Evolutionary conservation across 2,113 vertebrate genomes (phyloP).

Genomic region (Alligator sinensis): DNA sequence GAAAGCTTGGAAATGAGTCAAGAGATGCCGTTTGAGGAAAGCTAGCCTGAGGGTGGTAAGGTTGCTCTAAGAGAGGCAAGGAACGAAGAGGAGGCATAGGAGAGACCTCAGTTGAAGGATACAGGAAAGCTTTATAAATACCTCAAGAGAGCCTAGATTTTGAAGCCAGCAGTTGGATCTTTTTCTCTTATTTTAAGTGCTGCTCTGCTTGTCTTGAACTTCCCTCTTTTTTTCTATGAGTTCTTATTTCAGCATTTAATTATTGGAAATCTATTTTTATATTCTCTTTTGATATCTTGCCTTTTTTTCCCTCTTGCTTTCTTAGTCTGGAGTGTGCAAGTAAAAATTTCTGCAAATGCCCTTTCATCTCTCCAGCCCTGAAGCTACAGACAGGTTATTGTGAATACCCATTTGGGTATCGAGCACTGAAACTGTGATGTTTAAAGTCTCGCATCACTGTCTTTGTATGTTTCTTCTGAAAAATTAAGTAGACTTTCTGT

Average conservation of each 20-base stretch:
- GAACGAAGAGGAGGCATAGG: not conserved
- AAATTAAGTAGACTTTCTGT: not conserved
- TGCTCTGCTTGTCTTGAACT: not conserved
- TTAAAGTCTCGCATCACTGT: not conserved
- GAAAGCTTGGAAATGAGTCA: not conserved
- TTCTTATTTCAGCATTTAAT: conserved; percentile 17
- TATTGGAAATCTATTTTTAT: conserved; percentile 36
- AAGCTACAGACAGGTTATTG: conserved; percentile 66
- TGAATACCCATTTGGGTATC: conserved; percentile 1
- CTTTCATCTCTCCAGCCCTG: conserved; percentile 69
- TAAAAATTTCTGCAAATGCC: conserved; percentile 68
- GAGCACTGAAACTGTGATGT: not conserved
- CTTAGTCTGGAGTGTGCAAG: conserved; percentile 67
- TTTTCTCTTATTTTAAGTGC: not conserved
- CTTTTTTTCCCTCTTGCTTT: conserved; percentile 68
- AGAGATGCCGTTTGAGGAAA: not conserved
- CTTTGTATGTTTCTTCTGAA: conserved; percentile 12
- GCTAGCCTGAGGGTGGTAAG: not conserved
- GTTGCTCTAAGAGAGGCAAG: not conserved
- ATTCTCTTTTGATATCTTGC: conserved; percentile 37
- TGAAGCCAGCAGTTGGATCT: not conserved
- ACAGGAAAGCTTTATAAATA: not conserved
- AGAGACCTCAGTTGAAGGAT: not conserved
- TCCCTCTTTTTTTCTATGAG: not conserved
- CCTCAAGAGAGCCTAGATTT: not conserved